Percentiles rank a stretch among this genome's conserved stretches.
These are phyloP conservation scores for Stenurella melanura DNA, from an alignment of 2,888 invertebrate genomes.

Conservation along the genomic window DNA sequence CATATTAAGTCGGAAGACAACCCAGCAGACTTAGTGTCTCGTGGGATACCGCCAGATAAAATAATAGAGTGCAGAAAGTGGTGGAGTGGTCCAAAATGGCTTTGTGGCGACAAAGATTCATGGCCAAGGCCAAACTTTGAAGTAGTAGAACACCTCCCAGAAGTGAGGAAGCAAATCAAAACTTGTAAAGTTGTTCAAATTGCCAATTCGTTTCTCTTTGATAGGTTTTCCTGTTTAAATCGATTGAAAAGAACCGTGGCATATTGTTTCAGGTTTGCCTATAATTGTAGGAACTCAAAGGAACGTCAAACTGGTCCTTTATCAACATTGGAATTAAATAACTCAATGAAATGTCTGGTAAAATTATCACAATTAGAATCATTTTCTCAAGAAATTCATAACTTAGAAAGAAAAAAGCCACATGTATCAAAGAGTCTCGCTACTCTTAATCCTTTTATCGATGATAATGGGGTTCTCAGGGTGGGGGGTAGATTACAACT, in stretches of 20 bases:
- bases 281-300: conserved; percentile 7
- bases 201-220: not conserved
- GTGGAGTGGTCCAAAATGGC: conserved; percentile 47
- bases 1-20: conserved; percentile 43
- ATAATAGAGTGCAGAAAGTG: conserved; percentile 23
- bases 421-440: not conserved
- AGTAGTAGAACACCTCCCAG: not conserved
- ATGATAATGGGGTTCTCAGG: conserved; percentile 26
- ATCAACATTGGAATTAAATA: not conserved
- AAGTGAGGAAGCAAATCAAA: conserved; percentile 1
- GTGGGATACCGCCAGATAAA: conserved; percentile 31
- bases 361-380: not conserved
- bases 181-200: conserved; percentile 9
- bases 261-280: conserved; percentile 1
- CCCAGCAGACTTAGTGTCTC: conserved; percentile 41
- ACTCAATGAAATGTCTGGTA: not conserved
- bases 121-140: too few species aligned
- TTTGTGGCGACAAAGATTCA: not conserved
- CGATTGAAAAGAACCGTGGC: not conserved
- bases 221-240: conserved; percentile 10
- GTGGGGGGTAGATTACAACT: conserved; percentile 30
- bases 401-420: not conserved
- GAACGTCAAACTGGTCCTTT: not conserved
- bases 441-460: conserved; percentile 28
- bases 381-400: not conserved